A percentile compares a stretch with the other conserved stretches of the same genome.
Conservation (phyloP, 2,888 invertebrate species). For the Dusona sp. region DNA sequence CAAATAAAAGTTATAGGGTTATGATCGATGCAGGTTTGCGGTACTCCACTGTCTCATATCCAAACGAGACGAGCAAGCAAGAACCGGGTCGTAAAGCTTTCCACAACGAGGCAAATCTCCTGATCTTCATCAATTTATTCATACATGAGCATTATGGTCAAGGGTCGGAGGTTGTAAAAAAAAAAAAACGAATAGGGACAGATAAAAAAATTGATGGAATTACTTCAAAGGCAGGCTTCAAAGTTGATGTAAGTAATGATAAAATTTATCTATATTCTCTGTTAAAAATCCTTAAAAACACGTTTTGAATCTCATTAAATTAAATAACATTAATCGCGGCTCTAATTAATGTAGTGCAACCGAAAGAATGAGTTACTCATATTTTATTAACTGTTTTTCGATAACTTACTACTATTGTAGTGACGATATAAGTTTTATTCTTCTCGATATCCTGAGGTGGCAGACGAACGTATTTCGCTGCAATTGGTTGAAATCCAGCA, state of each 20-base stretch:
- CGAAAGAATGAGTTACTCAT: background rate
- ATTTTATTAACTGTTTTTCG: conserved; percentile 18
- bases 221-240: background rate
- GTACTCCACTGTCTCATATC: conserved; percentile 2
- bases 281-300: background rate
- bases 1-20: conserved; percentile 62
- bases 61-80: conserved; percentile 29
- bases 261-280: background rate
- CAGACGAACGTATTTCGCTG: conserved; percentile 91
- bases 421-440: conserved; percentile 95
- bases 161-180: background rate
- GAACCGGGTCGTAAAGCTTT: conserved; percentile 51
- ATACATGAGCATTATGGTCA: conserved; percentile 39
- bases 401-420: conserved; percentile 90
- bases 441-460: conserved; percentile 91
- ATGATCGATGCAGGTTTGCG: conserved; percentile 53
- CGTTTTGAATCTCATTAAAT: background rate
- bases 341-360: background rate
- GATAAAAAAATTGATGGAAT: background rate
- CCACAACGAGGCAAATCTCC: conserved; percentile 32
- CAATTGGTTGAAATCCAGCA: conserved; percentile 90
- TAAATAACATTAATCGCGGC: background rate
- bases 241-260: background rate
- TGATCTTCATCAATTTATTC: conserved; percentile 60
- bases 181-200: conserved; percentile 3